These are phyloP conservation scores for Peromyscus aztecus DNA, from an alignment of 2,797 vertebrate species.

Conservation along the genomic window DNA sequence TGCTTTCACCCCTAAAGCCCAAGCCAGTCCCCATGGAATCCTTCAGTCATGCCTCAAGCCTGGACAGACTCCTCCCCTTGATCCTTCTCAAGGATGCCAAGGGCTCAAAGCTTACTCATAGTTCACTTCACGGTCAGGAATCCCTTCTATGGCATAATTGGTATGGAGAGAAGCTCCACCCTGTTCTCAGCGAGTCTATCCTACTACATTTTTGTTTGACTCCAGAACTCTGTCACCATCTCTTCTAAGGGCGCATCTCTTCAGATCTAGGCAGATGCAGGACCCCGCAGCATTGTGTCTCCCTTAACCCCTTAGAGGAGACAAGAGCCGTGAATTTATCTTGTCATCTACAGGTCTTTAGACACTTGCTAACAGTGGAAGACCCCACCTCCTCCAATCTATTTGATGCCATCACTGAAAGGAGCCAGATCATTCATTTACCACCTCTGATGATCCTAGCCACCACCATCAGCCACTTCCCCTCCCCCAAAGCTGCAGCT, in stretches of 20 bases:
- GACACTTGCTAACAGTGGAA: background rate
- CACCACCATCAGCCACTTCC: background rate
- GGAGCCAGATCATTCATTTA: constrained; percentile 25
- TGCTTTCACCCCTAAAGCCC: background rate
- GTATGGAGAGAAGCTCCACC: background rate
- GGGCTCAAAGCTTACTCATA: background rate
- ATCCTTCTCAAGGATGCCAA: background rate
- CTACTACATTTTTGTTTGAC: constrained; percentile 1
- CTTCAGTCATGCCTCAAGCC: background rate
- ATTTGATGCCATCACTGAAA: constrained; percentile 11
- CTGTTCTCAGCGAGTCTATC: background rate
- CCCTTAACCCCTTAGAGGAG: background rate
- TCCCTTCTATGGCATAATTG: background rate
- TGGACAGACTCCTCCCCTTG: background rate
- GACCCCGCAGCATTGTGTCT: background rate
- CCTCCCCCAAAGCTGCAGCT: background rate
- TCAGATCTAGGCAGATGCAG: background rate
- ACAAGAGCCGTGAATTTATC: background rate
- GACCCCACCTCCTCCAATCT: background rate
- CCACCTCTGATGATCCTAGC: background rate
- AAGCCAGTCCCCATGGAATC: background rate
- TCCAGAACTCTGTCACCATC: background rate
- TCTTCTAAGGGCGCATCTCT: background rate
- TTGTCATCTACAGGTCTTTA: background rate
- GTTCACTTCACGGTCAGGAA: background rate